A percentile compares a stretch with the other conserved stretches of the same genome.
Evolutionary conservation across 2,888 invertebrate species (phyloP).

Genomic region (Corbicula japonica): DNA sequence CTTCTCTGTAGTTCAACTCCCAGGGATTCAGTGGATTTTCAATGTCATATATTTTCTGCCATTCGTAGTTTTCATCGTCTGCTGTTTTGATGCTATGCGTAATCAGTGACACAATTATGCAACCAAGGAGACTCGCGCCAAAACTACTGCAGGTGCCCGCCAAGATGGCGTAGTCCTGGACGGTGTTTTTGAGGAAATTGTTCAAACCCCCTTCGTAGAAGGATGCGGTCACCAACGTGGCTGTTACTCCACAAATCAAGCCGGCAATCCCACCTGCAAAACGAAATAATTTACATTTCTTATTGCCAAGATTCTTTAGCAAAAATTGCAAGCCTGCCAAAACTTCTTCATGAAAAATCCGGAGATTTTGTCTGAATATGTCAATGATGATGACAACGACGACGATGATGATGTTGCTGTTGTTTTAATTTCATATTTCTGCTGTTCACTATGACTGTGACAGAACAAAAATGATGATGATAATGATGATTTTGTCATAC

Average conservation of each 20-base stretch:
- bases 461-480: too few relatives aligned
- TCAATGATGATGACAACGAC: too few relatives aligned
- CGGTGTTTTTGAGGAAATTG: constrained; percentile 79
- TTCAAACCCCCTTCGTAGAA: constrained; percentile 77
- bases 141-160: constrained; percentile 81
- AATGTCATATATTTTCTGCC: constrained; percentile 83
- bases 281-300: too few relatives aligned
- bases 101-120: constrained; percentile 76
- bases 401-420: too few relatives aligned
- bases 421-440: too few relatives aligned
- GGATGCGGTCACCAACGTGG: constrained; percentile 76
- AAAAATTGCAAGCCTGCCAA: too few relatives aligned
- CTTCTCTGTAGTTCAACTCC: constrained; percentile 81
- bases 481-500: too few relatives aligned
- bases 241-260: constrained; percentile 75
- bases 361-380: too few relatives aligned
- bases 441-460: too few relatives aligned
- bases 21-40: constrained; percentile 83
- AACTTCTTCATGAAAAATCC: too few relatives aligned
- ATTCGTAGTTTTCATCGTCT: constrained; percentile 77
- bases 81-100: constrained; percentile 74
- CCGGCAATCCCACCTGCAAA: constrained; percentile 80
- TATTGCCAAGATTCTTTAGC: too few relatives aligned
- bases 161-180: constrained; percentile 80
- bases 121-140: constrained; percentile 76